Evolutionary conservation across 2,113 vertebrate species (phyloP).

Genomic region (Colistium nudipinnis): DNA sequence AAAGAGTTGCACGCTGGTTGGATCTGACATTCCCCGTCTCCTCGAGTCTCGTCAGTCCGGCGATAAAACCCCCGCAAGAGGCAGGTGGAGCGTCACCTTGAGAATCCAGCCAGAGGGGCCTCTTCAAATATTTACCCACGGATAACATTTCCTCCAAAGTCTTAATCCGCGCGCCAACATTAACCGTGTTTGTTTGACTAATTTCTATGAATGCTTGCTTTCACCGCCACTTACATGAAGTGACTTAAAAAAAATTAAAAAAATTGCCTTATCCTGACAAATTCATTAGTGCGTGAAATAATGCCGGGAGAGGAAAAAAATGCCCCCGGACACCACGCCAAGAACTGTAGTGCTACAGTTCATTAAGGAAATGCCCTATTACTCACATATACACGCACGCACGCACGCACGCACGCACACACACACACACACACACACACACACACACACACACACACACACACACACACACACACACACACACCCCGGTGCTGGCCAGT

Average conservation of each 20-base stretch:
- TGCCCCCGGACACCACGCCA: constrained; percentile 27
- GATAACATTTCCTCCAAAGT: constrained; percentile 69
- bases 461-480: no score
- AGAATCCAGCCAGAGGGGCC: constrained; percentile 70
- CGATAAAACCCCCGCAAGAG: constrained; percentile 9
- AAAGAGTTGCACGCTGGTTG: background rate
- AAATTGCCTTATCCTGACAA: constrained; percentile 57
- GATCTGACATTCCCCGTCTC: background rate
- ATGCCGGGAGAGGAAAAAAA: constrained; percentile 45
- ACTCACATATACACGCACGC: constrained; percentile 38
- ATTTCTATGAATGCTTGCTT: constrained; percentile 72
- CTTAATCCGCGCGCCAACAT: constrained; percentile 47
- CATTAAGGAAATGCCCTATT: constrained; percentile 53
- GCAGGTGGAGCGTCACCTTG: constrained; percentile 61
- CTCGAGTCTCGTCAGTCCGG: background rate
- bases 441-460: no score
- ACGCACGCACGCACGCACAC: no score
- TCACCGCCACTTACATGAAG: constrained; percentile 64
- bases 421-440: no score
- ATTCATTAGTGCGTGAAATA: constrained; percentile 65
- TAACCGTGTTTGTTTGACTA: constrained; percentile 77
- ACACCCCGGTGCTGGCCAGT: constrained; percentile 31
- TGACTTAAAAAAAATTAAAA: constrained; percentile 54
- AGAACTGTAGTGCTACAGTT: constrained; percentile 47
- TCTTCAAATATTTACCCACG: constrained; percentile 81